These are phyloP conservation scores for Thera obeliscata DNA, from an alignment of 2,888 invertebrate genomes.

Conservation along the genomic window DNA sequence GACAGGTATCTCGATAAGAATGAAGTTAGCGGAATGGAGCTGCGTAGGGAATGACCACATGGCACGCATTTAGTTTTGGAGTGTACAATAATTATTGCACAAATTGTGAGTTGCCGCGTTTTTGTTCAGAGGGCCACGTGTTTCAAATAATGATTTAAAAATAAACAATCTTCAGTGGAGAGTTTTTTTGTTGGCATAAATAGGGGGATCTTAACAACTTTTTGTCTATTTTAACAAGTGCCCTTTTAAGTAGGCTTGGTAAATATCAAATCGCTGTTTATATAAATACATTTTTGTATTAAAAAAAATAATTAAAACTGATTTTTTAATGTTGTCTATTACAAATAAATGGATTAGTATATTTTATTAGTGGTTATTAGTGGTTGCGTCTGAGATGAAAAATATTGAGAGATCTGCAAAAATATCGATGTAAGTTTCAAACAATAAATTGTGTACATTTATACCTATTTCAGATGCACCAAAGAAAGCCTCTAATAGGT, in stretches of 20 bases:
- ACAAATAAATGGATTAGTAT: too few species aligned
- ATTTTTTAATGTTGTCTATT: too few species aligned
- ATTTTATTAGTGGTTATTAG: too few species aligned
- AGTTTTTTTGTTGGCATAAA: slow-evolving; percentile 44
- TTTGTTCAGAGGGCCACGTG: slow-evolving; percentile 73
- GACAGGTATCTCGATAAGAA: slow-evolving; percentile 51
- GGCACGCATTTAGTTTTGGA: slow-evolving; percentile 69
- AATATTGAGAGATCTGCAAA: too few species aligned
- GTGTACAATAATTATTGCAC: slow-evolving; percentile 75
- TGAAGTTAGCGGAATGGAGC: slow-evolving; percentile 68
- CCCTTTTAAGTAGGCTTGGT: slow-evolving; percentile 16
- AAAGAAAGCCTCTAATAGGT: too few species aligned
- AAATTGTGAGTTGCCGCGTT: slow-evolving; percentile 75
- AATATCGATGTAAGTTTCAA: too few species aligned
- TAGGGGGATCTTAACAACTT: slow-evolving; percentile 37
- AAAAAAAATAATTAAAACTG: too few species aligned
- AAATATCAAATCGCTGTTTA: background rate
- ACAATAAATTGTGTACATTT: too few species aligned
- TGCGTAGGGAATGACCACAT: slow-evolving; percentile 79
- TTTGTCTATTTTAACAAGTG: slow-evolving; percentile 41
- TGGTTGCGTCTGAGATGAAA: too few species aligned
- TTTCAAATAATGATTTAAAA: slow-evolving; percentile 58
- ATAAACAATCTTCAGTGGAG: slow-evolving; percentile 48
- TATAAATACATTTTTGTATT: background rate
- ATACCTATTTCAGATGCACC: too few species aligned